Conservation (phyloP, 2,113 vertebrate genomes). For the Pseudorhombus dupliciocellatus region DNA sequence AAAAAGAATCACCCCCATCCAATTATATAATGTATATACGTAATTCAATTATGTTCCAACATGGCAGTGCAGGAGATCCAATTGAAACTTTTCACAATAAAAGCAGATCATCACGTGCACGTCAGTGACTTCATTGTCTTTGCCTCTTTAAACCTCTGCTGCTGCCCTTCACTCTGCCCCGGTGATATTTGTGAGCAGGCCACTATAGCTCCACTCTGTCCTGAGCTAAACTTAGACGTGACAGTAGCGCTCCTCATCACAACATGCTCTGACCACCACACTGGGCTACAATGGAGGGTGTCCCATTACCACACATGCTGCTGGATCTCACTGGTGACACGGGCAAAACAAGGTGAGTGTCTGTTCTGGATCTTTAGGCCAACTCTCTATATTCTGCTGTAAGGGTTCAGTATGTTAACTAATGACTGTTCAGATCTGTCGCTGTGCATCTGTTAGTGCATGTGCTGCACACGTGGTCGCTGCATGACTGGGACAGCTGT, state of each 20-base stretch:
- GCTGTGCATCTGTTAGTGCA: constrained; percentile 6
- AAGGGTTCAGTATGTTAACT: constrained; percentile 30
- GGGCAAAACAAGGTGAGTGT: constrained; percentile 65
- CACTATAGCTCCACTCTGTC: constrained; percentile 7
- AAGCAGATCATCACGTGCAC: background rate
- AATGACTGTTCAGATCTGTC: constrained; percentile 12
- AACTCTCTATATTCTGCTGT: constrained; percentile 37
- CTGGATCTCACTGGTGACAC: constrained; percentile 43
- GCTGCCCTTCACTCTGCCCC: constrained; percentile 24
- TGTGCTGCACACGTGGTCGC: constrained; percentile 45
- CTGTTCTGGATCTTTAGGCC: background rate
- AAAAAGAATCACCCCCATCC: too few species aligned
- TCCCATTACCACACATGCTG: constrained; percentile 69
- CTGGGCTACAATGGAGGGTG: constrained; percentile 71
- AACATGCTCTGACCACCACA: constrained; percentile 44
- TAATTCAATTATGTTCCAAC: too few species aligned
- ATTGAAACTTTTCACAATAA: background rate
- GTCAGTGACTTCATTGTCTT: background rate
- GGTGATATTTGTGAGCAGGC: constrained; percentile 49
- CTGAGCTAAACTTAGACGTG: constrained; percentile 74
- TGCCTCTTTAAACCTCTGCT: background rate
- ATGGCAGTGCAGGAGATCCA: background rate
- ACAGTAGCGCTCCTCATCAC: constrained; percentile 56
- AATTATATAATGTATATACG: too few species aligned
- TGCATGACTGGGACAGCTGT: constrained; percentile 50